Percentiles rank a stretch among this genome's conserved stretches.
phyloP scores from a whole-genome alignment of 1,140 invertebrate species.

The Megalopta genalis region DNA sequence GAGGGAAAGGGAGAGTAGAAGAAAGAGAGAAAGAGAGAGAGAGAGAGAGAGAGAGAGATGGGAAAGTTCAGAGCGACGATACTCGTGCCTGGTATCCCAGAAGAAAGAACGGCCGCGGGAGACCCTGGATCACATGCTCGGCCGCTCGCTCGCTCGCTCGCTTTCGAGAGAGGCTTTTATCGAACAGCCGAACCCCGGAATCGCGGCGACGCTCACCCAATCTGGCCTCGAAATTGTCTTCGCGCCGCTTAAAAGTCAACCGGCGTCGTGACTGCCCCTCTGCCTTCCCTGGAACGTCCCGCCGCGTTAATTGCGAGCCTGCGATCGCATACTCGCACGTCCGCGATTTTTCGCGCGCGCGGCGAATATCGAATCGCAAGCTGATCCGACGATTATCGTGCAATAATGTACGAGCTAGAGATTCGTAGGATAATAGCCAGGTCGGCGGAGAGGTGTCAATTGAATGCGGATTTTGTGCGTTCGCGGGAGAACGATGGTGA shows the following conservation, averaged over 20 bases:
- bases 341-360: no score
- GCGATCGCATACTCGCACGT: conserved; percentile 11
- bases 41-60: not conserved
- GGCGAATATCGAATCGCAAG: no score
- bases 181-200: conserved; percentile 19
- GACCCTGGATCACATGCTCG: conserved; percentile 33
- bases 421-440: no score
- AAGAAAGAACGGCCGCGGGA: conserved; percentile 19
- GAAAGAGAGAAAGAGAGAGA: no score
- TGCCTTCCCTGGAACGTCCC: conserved; percentile 25
- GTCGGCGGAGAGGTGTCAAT: no score
- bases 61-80: conserved; percentile 41
- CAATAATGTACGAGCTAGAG: no score
- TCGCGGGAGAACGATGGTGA: no score
- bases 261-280: conserved; percentile 19
- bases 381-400: no score
- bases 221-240: conserved; percentile 51
- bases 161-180: conserved; percentile 24
- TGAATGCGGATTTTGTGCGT: no score
- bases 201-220: conserved; percentile 31
- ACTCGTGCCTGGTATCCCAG: not conserved
- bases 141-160: no score
- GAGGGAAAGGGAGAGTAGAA: not conserved
- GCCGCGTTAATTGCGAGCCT: conserved; percentile 44
- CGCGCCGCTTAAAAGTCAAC: conserved; percentile 31